Percentiles rank a stretch among this genome's conserved stretches.
phyloP scores from a whole-genome alignment of 2,113 vertebrate genomes.

The Echinops telfairi region DNA sequence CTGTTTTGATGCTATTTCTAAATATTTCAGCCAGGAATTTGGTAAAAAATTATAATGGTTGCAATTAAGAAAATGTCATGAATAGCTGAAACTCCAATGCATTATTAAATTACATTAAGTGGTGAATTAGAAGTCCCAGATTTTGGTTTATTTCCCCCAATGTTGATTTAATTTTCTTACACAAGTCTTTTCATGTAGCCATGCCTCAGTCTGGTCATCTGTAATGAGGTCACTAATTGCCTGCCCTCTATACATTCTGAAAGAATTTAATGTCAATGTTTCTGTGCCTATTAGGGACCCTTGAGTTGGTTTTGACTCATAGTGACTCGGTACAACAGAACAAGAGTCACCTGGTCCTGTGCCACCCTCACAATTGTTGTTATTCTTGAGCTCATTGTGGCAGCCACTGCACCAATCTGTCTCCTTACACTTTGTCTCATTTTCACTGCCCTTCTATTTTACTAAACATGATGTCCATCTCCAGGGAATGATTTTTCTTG shows the following conservation, averaged over 20 bases:
- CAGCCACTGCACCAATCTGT: too few relatives aligned
- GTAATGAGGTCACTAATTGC: background rate
- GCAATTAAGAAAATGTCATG: slow-evolving; percentile 5
- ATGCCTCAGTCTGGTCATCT: slow-evolving; percentile 24
- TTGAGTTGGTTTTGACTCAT: too few relatives aligned
- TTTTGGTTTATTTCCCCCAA: background rate
- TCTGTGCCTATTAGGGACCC: too few relatives aligned
- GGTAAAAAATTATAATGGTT: slow-evolving; percentile 35
- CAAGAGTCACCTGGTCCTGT: too few relatives aligned
- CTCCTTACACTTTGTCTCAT: too few relatives aligned
- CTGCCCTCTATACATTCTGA: background rate
- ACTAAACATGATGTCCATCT: too few relatives aligned
- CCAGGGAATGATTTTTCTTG: too few relatives aligned
- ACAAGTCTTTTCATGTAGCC: background rate
- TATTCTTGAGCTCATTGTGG: too few relatives aligned
- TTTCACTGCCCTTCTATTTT: too few relatives aligned
- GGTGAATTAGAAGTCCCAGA: slow-evolving; percentile 14
- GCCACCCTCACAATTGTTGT: too few relatives aligned
- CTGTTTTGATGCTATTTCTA: background rate
- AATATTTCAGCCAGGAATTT: slow-evolving; percentile 48
- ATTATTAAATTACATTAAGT: background rate
- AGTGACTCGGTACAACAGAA: too few relatives aligned
- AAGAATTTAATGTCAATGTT: background rate
- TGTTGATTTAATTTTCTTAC: background rate
- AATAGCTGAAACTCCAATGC: background rate